Evolutionary conservation across 2,113 vertebrate genomes (phyloP).

Genomic region (Micromys minutus): DNA sequence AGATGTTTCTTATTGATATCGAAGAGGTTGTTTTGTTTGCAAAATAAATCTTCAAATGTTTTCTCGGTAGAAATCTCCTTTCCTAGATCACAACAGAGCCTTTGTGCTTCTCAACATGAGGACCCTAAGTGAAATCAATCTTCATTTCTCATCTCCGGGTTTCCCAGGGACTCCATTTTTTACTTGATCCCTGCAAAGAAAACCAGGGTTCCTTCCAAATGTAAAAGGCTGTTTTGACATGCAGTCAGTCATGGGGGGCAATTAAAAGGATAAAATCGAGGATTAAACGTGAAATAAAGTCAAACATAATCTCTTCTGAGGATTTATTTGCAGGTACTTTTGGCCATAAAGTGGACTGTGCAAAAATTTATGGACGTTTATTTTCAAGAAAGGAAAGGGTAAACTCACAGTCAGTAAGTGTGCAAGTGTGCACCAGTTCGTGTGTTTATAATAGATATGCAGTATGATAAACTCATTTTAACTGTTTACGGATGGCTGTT

Average conservation of each 20-base stretch:
- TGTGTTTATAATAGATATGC: background rate
- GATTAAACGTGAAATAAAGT: constrained; percentile 61
- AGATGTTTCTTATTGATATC: background rate
- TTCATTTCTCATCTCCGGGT: background rate
- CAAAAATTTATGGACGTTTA: constrained; percentile 47
- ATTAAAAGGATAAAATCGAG: constrained; percentile 55
- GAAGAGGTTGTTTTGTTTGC: background rate
- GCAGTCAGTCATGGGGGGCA: constrained; percentile 26
- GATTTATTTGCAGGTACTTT: constrained; percentile 59
- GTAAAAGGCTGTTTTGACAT: constrained; percentile 14
- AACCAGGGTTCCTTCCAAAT: constrained; percentile 2
- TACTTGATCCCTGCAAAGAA: background rate
- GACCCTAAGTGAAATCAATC: background rate
- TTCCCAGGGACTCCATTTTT: constrained; percentile 33
- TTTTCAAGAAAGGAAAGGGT: constrained; percentile 50
- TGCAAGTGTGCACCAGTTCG: background rate
- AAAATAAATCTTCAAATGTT: constrained; percentile 47
- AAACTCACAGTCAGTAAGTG: background rate
- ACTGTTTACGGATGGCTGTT: background rate
- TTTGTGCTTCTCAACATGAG: constrained; percentile 21
- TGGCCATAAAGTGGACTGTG: background rate
- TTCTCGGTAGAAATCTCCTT: constrained; percentile 7
- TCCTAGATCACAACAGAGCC: background rate
- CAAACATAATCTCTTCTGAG: constrained; percentile 49
- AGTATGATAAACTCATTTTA: constrained; percentile 11